A percentile compares a stretch with the other conserved stretches of the same genome.
These are phyloP conservation scores for Hanleya hanleyi DNA, from an alignment of 2,888 invertebrate genomes.

Conservation along the genomic window DNA sequence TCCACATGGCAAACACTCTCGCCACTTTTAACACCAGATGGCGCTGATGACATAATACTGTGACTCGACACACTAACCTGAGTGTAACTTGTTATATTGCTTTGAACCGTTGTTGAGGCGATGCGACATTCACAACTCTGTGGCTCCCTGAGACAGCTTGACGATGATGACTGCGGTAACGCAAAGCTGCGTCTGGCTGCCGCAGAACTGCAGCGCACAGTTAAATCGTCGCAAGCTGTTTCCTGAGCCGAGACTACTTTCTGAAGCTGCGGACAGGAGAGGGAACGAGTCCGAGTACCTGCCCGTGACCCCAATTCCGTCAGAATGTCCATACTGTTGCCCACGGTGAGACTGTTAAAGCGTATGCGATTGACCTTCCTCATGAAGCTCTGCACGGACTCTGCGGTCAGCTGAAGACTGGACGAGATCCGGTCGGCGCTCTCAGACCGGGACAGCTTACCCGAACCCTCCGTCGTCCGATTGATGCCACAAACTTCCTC, in stretches of 20 bases:
- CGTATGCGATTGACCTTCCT: constrained; percentile 66
- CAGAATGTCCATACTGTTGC: constrained; percentile 34
- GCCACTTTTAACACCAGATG: too few species aligned
- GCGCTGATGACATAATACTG: too few species aligned
- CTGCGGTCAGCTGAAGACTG: constrained; percentile 51
- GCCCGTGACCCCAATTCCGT: constrained; percentile 20
- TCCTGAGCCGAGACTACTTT: constrained; percentile 31
- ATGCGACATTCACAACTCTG: too few species aligned
- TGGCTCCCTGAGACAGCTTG: too few species aligned
- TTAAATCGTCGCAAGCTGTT: not conserved
- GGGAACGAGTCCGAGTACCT: constrained; percentile 30
- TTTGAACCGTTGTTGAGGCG: too few species aligned
- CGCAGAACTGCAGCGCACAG: not conserved
- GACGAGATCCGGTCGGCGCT: constrained; percentile 15
- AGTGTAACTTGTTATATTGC: too few species aligned
- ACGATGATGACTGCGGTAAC: too few species aligned
- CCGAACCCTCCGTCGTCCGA: not conserved
- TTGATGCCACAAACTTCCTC: constrained; percentile 55
- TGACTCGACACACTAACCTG: too few species aligned
- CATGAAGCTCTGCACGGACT: constrained; percentile 68
- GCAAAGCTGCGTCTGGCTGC: too few species aligned
- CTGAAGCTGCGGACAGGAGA: constrained; percentile 49
- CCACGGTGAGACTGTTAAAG: constrained; percentile 55
- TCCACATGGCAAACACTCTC: too few species aligned
- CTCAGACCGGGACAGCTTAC: constrained; percentile 8